Percentiles rank a stretch among this genome's conserved stretches.
These are phyloP conservation scores for Coregonus clupeaformis DNA, from an alignment of 2,113 vertebrate genomes.

Conservation along the genomic window DNA sequence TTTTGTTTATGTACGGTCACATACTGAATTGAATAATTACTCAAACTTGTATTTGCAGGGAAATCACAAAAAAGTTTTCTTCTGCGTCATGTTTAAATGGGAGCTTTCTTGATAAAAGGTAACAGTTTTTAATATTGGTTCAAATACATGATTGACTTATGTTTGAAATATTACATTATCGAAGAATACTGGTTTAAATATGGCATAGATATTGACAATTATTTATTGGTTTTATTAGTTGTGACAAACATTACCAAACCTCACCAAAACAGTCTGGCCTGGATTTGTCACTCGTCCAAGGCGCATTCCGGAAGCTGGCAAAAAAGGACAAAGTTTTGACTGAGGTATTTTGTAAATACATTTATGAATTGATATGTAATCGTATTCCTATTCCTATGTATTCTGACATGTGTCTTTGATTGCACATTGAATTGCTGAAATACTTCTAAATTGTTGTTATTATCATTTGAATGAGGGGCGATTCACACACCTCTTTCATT, in stretches of 20 bases:
- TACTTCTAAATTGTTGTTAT: not conserved
- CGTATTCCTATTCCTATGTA: not conserved
- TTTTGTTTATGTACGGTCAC: not conserved
- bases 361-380: not conserved
- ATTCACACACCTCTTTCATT: not conserved
- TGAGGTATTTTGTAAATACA: constrained; percentile 42
- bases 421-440: too few species aligned
- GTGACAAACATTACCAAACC: constrained; percentile 62
- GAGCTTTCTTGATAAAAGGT: constrained; percentile 65
- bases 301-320: constrained; percentile 55
- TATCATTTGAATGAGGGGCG: not conserved
- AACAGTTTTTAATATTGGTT: constrained; percentile 2
- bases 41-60: constrained; percentile 40
- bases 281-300: constrained; percentile 41
- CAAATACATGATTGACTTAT: too few species aligned
- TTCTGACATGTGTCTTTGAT: not conserved
- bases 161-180: not conserved
- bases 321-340: constrained; percentile 20
- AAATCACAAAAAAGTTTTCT: constrained; percentile 56
- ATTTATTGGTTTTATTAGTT: constrained; percentile 32
- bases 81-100: constrained; percentile 55
- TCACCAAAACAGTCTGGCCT: constrained; percentile 46
- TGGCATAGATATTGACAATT: not conserved
- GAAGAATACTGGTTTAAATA: not conserved
- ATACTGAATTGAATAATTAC: not conserved